Conservation (phyloP, 2,888 invertebrate species). For the Pachliopta kotzebuea region DNA sequence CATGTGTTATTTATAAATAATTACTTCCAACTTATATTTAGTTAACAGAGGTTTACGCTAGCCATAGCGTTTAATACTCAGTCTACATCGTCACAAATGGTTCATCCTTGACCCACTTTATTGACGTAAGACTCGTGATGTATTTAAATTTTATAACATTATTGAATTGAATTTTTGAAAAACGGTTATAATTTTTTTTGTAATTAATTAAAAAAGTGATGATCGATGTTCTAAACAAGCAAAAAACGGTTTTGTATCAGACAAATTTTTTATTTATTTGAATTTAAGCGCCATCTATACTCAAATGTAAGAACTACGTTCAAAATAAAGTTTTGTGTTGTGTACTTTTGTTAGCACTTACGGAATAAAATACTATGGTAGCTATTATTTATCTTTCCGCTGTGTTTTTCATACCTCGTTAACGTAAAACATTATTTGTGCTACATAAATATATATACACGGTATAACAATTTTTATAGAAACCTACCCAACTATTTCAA, state of each 20-base stretch:
- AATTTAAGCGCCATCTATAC: conserved; percentile 25
- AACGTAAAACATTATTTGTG: no score
- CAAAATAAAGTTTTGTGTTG: background rate
- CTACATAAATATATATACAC: no score
- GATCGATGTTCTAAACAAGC: no score
- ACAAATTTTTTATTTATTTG: no score
- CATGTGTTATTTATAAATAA: conserved; percentile 14
- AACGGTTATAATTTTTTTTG: background rate
- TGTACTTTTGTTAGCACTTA: background rate
- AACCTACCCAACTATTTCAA: no score
- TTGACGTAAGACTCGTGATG: conserved; percentile 31
- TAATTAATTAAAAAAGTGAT: background rate
- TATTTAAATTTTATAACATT: conserved; percentile 23
- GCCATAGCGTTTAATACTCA: conserved; percentile 1
- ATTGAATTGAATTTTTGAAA: background rate
- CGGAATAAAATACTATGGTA: no score
- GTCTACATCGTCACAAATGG: conserved; percentile 37
- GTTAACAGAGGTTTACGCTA: background rate
- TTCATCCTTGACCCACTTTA: conserved; percentile 63
- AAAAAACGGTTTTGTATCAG: no score
- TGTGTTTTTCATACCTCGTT: no score
- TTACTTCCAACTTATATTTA: background rate
- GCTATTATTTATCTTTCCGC: no score
- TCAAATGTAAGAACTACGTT: conserved; percentile 1
- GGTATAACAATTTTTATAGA: no score